Evolutionary conservation across 2,888 invertebrate species (phyloP), one percentile per base, ranked within the genome.

Genomic region (Abrostola tripartita): DNA sequence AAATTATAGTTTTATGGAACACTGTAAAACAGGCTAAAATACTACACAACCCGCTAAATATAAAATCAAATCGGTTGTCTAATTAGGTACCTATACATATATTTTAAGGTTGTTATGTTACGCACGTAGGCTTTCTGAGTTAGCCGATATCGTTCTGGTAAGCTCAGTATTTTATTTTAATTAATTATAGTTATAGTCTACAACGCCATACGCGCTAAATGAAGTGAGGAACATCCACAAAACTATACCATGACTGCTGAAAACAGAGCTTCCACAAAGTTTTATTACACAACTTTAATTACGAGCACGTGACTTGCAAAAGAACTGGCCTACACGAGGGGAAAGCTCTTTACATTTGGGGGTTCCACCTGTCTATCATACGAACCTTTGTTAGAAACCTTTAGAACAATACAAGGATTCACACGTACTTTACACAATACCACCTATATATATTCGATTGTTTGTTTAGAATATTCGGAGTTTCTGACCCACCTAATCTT

Each of bases 271-370:
- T 65, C 69, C 42, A 24, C 66, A 71, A 83, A 82, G 77, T 85
- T 84, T 74, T 78, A 77, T 79, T 76, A 68, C 67, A 57, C 68
- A 88, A 91, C 87, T 92, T 90, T 87, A 90, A 92, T 92, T 88
- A 87, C 84, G 74, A 80, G 75, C 75, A 84, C 89, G 83, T 92
- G 92, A 92, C 89, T 89, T 66, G 86, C 52, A 14, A 35, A 40
- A 49, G 35, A 53, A 49, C 51, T 54, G 65, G 55, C 62, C 54
- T 52, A 38, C 44, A 52, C 54, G 69, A 61, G 64, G 52, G 61
- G 66, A 54, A 61, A 81, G 74, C 75, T 75, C 58, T 63, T 66
- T 54, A 74, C 74, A 71, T 80, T 72, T 54, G 52, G 65, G 52
- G 65, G 40, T 55, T 68, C 64, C 57, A 74, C 60, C 79, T 81